Evolutionary conservation across 1,140 invertebrate species (phyloP).

Genomic region (Stegodyphus mimosarum): DNA sequence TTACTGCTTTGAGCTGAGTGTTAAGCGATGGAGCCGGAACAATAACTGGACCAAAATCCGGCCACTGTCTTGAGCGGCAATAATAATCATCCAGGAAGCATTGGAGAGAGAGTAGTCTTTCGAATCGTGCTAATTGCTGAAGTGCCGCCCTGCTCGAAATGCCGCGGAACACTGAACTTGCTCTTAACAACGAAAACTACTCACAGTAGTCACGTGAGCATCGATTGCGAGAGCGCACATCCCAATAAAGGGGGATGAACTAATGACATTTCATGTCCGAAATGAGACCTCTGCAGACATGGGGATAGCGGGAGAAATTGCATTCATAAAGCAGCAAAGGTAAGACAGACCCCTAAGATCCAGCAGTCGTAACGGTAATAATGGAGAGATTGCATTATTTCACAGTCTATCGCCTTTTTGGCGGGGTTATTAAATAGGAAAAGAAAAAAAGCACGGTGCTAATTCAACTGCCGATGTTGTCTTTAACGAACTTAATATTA

Average conservation of each 20-base stretch:
- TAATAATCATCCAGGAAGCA: slow-evolving; percentile 17
- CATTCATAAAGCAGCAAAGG: slow-evolving; percentile 44
- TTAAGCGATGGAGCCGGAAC: no score
- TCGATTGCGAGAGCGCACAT: slow-evolving; percentile 12
- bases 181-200: slow-evolving; percentile 33
- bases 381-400: no score
- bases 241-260: slow-evolving; percentile 18
- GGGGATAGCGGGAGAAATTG: neutral
- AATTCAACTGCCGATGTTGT: no score
- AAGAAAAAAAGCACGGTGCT: no score
- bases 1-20: no score
- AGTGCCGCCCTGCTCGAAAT: slow-evolving; percentile 4
- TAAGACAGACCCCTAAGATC: slow-evolving; percentile 18
- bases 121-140: slow-evolving; percentile 15
- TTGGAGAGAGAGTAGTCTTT: neutral
- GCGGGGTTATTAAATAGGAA: no score
- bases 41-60: neutral
- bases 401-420: no score
- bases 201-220: slow-evolving; percentile 28
- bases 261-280: slow-evolving; percentile 47
- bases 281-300: slow-evolving; percentile 26
- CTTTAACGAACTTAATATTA: no score
- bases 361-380: neutral
- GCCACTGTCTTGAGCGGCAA: neutral
- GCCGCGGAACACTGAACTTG: neutral